Evolutionary conservation across 2,888 invertebrate genomes (phyloP), one percentile per base, ranked within the genome.

Genomic region (Lepas anatifera): DNA sequence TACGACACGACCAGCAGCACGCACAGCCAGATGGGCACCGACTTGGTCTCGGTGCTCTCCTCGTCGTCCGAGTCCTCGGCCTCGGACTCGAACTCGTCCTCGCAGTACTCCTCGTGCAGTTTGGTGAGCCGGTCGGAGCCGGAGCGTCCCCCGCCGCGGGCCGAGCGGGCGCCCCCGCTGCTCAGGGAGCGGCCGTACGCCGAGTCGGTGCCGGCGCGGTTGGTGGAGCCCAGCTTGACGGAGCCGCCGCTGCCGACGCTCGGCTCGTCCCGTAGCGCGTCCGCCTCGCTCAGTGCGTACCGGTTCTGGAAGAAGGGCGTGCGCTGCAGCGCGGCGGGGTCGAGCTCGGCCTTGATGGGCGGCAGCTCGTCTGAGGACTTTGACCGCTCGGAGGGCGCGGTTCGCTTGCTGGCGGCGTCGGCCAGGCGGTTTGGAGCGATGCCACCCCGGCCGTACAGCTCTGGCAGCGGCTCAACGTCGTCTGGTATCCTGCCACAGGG

Each of bases 1-100:
- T 95, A 95, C 71, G 92, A 89, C 35, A 94, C 87, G 35, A 94
- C 93, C 66, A 94, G 84, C 76, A 90, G 88, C 70, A 93, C 89
- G 79, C 93, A 93, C 18, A 78, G 73, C 77, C 77, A 77, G 72
- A 93, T 93, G 0, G 93, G 93, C 11, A 93, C 93, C 0, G 92
- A 92, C 76, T 84, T 85, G 68, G 83, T 84, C 67, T 71, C 69
- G n/a, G 75, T 80, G 68, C 70, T 72, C 4, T 74, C 74, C 25
- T 75, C 75, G 22, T 75, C 74, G 18, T 75, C 74, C 7, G 74
- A 73, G 13, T 74, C 71, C 46, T 76, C 74, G 37, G 74, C 73
- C 25, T 81, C 81, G 66, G 82, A 83, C 64, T 84, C 81, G 80
- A 83, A 78, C 81, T 82, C 83, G 74, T 72, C 79, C 76, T 73